Evolutionary conservation across 2,888 invertebrate genomes (phyloP).

Genomic region (Temnothorax unifasciatus): DNA sequence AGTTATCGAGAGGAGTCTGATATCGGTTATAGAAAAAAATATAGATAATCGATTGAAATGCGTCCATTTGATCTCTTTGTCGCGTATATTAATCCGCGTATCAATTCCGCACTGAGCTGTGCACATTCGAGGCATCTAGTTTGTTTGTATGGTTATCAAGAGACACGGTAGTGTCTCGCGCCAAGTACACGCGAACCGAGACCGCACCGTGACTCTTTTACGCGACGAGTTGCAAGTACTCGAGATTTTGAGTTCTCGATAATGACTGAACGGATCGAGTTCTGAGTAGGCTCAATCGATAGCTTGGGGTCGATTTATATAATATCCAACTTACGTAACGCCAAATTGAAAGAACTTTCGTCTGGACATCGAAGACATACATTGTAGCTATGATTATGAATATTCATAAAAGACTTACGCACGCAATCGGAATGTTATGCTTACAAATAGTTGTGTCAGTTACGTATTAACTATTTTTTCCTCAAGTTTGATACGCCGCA

Average conservation of each 20-base stretch:
- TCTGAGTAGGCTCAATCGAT: too few relatives aligned
- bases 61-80: conserved; percentile 40
- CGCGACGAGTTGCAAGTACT: too few relatives aligned
- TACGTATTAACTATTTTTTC: background rate
- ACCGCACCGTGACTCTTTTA: too few relatives aligned
- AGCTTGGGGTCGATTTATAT: too few relatives aligned
- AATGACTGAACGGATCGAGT: too few relatives aligned
- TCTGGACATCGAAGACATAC: background rate
- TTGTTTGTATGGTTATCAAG: background rate
- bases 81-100: background rate
- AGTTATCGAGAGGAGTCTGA: conserved; percentile 41
- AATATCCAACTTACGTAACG: background rate
- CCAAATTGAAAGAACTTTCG: background rate
- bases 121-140: background rate
- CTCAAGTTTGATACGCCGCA: background rate
- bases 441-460: background rate
- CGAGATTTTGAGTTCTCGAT: too few relatives aligned
- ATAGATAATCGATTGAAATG: conserved; percentile 66
- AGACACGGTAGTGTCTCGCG: too few relatives aligned
- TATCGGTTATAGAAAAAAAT: conserved; percentile 61
- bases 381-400: background rate
- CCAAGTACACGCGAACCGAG: too few relatives aligned
- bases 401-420: background rate
- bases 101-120: conserved; percentile 1
- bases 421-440: background rate